These are phyloP conservation scores for Dendrocincla fuliginosa DNA, from an alignment of 2,797 vertebrate genomes.

Conservation along the genomic window DNA sequence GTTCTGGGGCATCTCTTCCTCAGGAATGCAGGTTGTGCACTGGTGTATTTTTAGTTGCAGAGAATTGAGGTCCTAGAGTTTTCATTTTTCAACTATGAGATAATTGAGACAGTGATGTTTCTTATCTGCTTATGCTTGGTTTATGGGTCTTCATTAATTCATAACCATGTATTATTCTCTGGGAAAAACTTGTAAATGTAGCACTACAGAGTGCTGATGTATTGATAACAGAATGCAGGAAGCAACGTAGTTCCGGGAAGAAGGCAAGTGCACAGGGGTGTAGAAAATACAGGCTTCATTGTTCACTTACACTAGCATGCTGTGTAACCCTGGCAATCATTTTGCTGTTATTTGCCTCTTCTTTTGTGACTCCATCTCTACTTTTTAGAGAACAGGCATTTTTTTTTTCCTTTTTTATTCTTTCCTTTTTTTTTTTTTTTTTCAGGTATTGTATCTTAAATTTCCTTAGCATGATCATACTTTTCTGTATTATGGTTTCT, in stretches of 20 bases:
- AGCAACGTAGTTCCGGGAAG: not conserved
- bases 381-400: not conserved
- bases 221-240: not conserved
- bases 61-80: not conserved
- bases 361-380: not conserved
- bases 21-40: not conserved
- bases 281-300: not conserved
- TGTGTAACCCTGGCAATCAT: not conserved
- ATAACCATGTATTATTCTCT: not conserved
- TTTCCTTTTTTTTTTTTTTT: no score
- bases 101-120: not conserved
- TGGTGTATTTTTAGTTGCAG: not conserved
- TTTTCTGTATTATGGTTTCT: not conserved
- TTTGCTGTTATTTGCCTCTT: not conserved
- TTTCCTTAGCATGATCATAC: not conserved
- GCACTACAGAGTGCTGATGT: not conserved
- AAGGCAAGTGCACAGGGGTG: not conserved
- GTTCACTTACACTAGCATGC: accelerated
- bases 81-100: not conserved
- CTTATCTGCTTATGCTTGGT: not conserved
- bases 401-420: no score
- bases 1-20: not conserved
- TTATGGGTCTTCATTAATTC: not conserved
- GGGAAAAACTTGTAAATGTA: not conserved
- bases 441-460: not conserved